Evolutionary conservation across 1,140 invertebrate species (phyloP).

Genomic region (Vollenhovia emeryi): DNA sequence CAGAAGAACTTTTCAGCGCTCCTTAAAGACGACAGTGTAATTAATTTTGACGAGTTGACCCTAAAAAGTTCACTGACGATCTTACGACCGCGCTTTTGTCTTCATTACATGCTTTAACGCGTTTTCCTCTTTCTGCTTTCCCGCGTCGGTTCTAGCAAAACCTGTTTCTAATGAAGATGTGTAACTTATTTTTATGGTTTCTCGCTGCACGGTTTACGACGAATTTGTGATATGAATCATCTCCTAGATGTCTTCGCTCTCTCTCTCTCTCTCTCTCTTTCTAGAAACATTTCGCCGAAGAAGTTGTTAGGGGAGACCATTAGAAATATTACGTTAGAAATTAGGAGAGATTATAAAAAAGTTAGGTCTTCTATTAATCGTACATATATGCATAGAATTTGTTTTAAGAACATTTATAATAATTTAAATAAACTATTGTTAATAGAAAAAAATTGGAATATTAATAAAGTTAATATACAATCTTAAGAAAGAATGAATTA

Average conservation of each 20-base stretch:
- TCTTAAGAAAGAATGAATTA: not conserved
- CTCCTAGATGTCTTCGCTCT: conserved; percentile 5
- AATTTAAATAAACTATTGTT: not conserved
- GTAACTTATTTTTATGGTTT: conserved; percentile 43
- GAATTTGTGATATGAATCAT: conserved; percentile 22
- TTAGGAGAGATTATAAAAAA: not conserved
- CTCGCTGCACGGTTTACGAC: conserved; percentile 10
- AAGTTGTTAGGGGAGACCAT: not conserved
- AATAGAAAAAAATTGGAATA: not conserved
- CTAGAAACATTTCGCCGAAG: not conserved
- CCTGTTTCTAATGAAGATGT: conserved; percentile 35
- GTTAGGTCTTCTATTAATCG: not conserved
- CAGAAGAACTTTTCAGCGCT: conserved; percentile 34
- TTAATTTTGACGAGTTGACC: conserved; percentile 52
- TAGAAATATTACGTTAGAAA: conserved; percentile 9
- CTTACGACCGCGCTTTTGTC: conserved; percentile 23
- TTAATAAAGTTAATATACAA: not conserved
- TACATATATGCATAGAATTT: not conserved
- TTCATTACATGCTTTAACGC: conserved; percentile 45
- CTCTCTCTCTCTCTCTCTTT: not conserved
- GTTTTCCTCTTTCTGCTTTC: conserved; percentile 17
- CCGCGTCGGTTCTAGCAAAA: conserved; percentile 16
- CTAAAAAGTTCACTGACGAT: conserved; percentile 42
- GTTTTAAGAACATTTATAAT: not conserved
- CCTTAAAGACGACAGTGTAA: conserved; percentile 43